These are phyloP conservation scores for Pangasius djambal DNA, from an alignment of 2,797 vertebrate genomes.

Conservation along the genomic window DNA sequence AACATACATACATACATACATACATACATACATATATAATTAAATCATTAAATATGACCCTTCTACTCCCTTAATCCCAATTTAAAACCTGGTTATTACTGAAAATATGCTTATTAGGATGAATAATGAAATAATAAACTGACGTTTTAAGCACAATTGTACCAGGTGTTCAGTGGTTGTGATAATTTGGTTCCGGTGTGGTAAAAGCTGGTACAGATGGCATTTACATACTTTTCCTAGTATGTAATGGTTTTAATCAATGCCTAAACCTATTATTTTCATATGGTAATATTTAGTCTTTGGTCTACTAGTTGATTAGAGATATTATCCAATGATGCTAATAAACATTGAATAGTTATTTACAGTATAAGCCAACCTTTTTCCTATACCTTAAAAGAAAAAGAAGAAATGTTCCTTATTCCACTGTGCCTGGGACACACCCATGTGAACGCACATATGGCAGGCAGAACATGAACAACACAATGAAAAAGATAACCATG, in stretches of 20 bases:
- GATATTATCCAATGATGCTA: not conserved
- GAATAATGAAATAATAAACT: not conserved
- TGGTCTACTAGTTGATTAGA: not conserved
- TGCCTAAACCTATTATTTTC: not conserved
- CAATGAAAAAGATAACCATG: slow-evolving; percentile 16
- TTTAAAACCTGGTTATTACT: not conserved
- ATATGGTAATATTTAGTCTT: not conserved
- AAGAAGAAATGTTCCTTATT: not conserved
- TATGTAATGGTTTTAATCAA: not conserved
- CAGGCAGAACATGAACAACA: not conserved
- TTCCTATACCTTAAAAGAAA: not conserved
- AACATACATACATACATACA: not conserved
- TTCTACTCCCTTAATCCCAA: not conserved
- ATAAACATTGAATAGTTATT: not conserved
- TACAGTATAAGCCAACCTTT: not conserved
- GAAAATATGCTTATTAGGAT: not conserved
- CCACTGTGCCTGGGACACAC: not conserved
- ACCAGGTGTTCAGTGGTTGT: not conserved
- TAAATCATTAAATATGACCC: not conserved
- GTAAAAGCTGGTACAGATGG: not conserved
- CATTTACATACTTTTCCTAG: not conserved
- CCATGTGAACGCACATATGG: not conserved
- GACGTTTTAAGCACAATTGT: not conserved
- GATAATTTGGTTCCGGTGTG: not conserved
- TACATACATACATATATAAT: not conserved